Evolutionary conservation across 64 coral and sea anemone genomes (phyloP).

Genomic region (Pocillopora damicornis): DNA sequence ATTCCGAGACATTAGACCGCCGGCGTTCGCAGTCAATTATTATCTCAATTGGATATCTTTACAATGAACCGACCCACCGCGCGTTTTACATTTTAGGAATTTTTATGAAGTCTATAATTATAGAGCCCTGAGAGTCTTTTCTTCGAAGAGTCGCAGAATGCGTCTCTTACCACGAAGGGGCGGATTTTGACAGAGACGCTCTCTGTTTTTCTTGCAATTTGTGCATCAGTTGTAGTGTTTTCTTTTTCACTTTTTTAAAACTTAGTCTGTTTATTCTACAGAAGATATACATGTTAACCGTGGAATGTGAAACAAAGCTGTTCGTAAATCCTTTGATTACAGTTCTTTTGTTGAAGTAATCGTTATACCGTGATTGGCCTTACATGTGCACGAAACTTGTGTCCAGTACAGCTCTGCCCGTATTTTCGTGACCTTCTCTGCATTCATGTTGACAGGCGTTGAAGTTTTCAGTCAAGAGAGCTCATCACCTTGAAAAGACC

Average conservation of each 20-base stretch:
- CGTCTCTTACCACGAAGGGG: not conserved
- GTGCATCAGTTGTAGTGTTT: not conserved
- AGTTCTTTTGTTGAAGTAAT: conserved; percentile 17
- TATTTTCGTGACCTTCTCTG: not conserved
- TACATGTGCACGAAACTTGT: not conserved
- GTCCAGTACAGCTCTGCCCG: conserved; percentile 1
- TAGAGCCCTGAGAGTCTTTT: not conserved
- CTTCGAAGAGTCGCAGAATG: not conserved
- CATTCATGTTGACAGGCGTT: not conserved
- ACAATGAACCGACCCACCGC: not conserved
- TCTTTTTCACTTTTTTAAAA: not conserved
- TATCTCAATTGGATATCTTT: conserved; percentile 5
- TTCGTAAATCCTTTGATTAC: conserved; percentile 3
- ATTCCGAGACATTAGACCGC: not conserved
- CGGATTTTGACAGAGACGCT: not conserved
- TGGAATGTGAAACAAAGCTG: conserved; percentile 21
- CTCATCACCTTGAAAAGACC: not conserved
- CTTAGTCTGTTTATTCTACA: not conserved
- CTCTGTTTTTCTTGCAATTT: not conserved
- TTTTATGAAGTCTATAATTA: not conserved
- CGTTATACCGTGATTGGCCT: conserved; percentile 19
- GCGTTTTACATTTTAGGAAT: conserved; percentile 24
- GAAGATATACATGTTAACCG: conserved; percentile 12
- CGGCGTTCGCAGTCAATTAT: not conserved
- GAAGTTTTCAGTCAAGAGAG: not conserved